Evolutionary conservation across 2,797 vertebrate species (phyloP).

Genomic region (Enteromius trimaculatus): DNA sequence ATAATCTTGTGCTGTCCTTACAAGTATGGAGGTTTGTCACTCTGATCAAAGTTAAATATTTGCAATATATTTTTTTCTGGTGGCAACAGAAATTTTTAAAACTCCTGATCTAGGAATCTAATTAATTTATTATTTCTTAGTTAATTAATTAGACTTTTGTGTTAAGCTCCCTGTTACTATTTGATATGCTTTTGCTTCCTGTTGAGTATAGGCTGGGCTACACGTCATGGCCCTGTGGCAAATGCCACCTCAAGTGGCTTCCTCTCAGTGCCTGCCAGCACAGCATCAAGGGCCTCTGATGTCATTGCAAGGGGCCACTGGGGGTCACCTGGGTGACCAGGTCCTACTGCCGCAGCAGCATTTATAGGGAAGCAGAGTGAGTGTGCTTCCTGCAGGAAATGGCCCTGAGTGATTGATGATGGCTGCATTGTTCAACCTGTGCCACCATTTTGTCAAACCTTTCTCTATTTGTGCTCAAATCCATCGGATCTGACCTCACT

Average conservation of each 20-base stretch:
- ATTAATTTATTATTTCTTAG: slow-evolving; percentile 36
- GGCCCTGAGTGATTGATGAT: slow-evolving; percentile 74
- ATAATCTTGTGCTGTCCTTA: background rate
- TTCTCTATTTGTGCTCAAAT: slow-evolving; percentile 59
- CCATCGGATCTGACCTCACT: slow-evolving; percentile 16
- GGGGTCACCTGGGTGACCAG: slow-evolving; percentile 41
- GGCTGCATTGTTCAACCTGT: slow-evolving; percentile 75
- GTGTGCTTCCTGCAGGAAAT: slow-evolving; percentile 77
- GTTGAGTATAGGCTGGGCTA: slow-evolving; percentile 47
- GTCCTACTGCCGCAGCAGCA: slow-evolving; percentile 3
- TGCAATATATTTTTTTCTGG: background rate
- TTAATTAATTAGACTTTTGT: background rate
- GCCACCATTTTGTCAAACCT: slow-evolving; percentile 72
- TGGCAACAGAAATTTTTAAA: background rate
- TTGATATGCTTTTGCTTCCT: slow-evolving; percentile 59
- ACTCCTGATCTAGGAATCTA: slow-evolving; percentile 12
- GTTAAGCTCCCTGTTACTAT: slow-evolving; percentile 14
- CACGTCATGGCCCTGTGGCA: slow-evolving; percentile 34
- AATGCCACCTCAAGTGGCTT: slow-evolving; percentile 53
- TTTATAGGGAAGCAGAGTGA: slow-evolving; percentile 22
- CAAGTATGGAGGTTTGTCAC: background rate
- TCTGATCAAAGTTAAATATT: too few relatives aligned
- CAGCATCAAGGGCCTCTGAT: slow-evolving; percentile 52
- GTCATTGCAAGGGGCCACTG: slow-evolving; percentile 50
- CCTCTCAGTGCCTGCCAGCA: slow-evolving; percentile 48